Base-by-base conservation (phyloP, 2,797 vertebrate genomes). In the Choloepus didactylus region DNA sequence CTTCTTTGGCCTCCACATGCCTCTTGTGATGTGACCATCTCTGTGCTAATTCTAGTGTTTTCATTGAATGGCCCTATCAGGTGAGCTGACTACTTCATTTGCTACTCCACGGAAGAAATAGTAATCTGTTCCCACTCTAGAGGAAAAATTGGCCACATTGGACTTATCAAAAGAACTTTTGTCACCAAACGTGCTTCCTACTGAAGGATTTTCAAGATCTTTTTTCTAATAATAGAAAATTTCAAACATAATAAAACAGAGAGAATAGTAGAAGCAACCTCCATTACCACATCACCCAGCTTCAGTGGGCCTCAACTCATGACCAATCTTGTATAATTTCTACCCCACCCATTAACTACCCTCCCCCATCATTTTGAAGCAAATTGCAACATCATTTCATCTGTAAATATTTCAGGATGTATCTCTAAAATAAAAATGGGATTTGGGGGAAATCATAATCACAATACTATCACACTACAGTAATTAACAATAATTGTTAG, bases 261-360 rank as follows among this genome's bases (percentile, higher is more conserved):
- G 18, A 27, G 12, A 72, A 16, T 31, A 62, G 31, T 15, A 8
- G 51, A 21, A 41, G 41, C 29, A 3, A 18, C 11, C 5, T 67
- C n/a, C 27, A 6, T 31, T 21, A 38, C 3, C 25, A n/a, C 19
- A 7, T 29, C n/a, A 27, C 8, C 41, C 9, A 12, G 21, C 35
- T 29, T 70, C 23, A 5, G 7, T 21, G 72, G 14, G 11, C 1
- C 2, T 44, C 51, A 18, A 46, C 44, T 27, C 4, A 0, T 2
- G 38, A 49, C 70, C 60, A 70, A 25, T 51, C 35, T 31, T 46
- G 12, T 46, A 56, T 25, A 15, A 64, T 9, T 14, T 38, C 5
- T 27, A 9, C 8, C 5, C 29, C 31, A 16, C 2, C 9, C 16
- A 2, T 46, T 70, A 70, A 15, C 31, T 54, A 73, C 44, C 8